A percentile compares a stretch with the other conserved stretches of the same genome.
phyloP scores from a whole-genome alignment of 2,797 vertebrate genomes.

The Eutrigla gurnardus region DNA sequence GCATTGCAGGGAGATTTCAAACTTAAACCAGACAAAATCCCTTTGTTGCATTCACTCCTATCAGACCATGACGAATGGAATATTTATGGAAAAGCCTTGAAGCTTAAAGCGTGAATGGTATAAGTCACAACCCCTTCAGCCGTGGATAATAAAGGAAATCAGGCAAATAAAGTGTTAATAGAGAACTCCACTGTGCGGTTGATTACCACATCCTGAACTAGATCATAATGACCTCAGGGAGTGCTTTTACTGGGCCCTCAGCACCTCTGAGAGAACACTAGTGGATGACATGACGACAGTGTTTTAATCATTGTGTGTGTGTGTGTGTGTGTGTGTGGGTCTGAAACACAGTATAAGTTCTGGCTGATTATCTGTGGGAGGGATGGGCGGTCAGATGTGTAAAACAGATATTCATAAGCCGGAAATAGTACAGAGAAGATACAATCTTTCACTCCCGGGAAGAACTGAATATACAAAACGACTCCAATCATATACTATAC shows the following conservation, averaged over 20 bases:
- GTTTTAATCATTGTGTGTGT: slow-evolving; percentile 20
- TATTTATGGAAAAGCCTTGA: slow-evolving; percentile 34
- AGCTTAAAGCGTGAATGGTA: slow-evolving; percentile 11
- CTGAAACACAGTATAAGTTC: slow-evolving; percentile 37
- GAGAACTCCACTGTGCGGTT: slow-evolving; percentile 40
- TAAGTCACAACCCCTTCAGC: slow-evolving; percentile 24
- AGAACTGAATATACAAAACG: slow-evolving; percentile 70
- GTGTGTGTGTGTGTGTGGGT: slow-evolving; percentile 14
- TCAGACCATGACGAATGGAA: slow-evolving; percentile 50
- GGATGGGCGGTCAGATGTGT: slow-evolving; percentile 51
- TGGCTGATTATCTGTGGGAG: slow-evolving; percentile 41
- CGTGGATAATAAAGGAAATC: slow-evolving; percentile 20
- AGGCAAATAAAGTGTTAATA: slow-evolving; percentile 46
- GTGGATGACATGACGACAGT: slow-evolving; percentile 29
- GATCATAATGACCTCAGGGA: slow-evolving; percentile 23
- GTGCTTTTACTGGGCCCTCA: slow-evolving; percentile 13
- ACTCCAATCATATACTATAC: slow-evolving; percentile 62
- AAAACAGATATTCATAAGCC: slow-evolving; percentile 53
- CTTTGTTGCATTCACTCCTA: neutral
- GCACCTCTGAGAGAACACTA: slow-evolving; percentile 21
- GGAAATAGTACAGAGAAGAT: slow-evolving; percentile 67
- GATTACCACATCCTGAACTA: slow-evolving; percentile 43
- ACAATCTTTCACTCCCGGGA: slow-evolving; percentile 70
- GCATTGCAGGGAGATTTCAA: slow-evolving; percentile 22
- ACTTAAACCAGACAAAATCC: slow-evolving; percentile 14